phyloP scores from a whole-genome alignment of 1,140 invertebrate species.

The Drosophila eugracilis region DNA sequence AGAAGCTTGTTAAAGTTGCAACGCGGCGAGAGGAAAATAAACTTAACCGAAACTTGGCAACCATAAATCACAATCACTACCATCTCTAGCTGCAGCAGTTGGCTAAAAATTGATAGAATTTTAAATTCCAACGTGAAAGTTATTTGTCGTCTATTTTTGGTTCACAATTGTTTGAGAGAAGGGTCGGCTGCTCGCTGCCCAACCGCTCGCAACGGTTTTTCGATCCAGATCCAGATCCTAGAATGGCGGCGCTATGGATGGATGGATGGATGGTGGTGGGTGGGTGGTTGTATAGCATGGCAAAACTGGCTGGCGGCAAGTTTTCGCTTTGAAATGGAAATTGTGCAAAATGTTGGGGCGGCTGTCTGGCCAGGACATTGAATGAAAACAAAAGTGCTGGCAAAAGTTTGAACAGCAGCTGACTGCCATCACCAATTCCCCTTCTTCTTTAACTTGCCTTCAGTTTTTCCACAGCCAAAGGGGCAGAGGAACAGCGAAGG shows the following conservation, averaged over 20 bases:
- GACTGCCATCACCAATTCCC: conserved; percentile 15
- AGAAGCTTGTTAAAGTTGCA: conserved; percentile 26
- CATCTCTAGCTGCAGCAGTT: conserved; percentile 22
- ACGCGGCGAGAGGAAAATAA: conserved; percentile 2
- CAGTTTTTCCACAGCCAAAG: no score
- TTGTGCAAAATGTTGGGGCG: conserved; percentile 43
- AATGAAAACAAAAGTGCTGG: conserved; percentile 58
- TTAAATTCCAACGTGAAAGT: conserved; percentile 62
- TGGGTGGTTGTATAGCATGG: not conserved
- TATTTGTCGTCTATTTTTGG: conserved; percentile 57
- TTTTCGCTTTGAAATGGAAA: conserved; percentile 73
- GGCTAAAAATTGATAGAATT: conserved; percentile 61
- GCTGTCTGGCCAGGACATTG: conserved; percentile 52
- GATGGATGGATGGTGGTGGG: not conserved
- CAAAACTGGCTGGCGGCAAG: conserved; percentile 46
- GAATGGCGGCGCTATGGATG: not conserved
- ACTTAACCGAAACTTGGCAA: conserved; percentile 25
- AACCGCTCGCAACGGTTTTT: conserved; percentile 24
- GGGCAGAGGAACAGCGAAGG: no score
- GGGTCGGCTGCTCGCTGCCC: no score
- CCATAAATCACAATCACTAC: conserved; percentile 47
- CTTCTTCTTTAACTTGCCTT: not conserved
- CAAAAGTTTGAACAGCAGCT: conserved; percentile 48
- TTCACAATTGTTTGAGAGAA: conserved; percentile 51
- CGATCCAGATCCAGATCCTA: conserved; percentile 12